Evolutionary conservation across 1,140 invertebrate genomes (phyloP).

Genomic region (Colletes gigas): DNA sequence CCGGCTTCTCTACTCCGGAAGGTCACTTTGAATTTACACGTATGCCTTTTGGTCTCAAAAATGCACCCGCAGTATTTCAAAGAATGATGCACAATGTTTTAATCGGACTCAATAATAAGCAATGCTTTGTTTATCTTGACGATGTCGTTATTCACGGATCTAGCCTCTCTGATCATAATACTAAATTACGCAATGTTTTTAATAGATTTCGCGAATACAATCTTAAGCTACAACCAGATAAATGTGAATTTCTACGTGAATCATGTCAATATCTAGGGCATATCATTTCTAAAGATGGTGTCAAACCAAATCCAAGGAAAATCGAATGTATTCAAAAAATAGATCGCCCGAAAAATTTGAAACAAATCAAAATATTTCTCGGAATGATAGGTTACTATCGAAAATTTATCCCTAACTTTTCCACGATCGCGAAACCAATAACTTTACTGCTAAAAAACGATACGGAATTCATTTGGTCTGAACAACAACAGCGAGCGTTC

Average conservation of each 20-base stretch:
- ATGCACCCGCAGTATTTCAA: background rate
- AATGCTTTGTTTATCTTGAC: slow-evolving; percentile 2
- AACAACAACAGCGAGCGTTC: too few relatives aligned
- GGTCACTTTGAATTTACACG: slow-evolving; percentile 14
- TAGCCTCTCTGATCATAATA: background rate
- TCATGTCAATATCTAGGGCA: slow-evolving; percentile 2
- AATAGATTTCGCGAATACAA: background rate
- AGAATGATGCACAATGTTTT: slow-evolving; percentile 1
- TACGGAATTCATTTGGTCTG: too few relatives aligned
- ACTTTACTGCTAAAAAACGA: too few relatives aligned
- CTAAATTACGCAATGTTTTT: background rate
- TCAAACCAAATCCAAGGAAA: background rate
- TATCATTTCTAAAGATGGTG: background rate
- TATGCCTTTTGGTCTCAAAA: slow-evolving; percentile 19
- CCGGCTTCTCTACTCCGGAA: background rate
- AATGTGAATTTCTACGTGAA: background rate
- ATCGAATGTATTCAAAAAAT: background rate
- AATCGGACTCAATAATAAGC: background rate
- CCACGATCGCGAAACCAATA: background rate
- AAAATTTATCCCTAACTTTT: slow-evolving; percentile 11
- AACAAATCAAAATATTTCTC: slow-evolving; percentile 15
- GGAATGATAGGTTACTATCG: slow-evolving; percentile 26
- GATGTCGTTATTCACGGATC: background rate
- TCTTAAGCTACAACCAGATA: slow-evolving; percentile 1
- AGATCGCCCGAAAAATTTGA: background rate